Evolutionary conservation across 2,888 invertebrate species (phyloP).

Genomic region (Synanthedon myopaeformis): DNA sequence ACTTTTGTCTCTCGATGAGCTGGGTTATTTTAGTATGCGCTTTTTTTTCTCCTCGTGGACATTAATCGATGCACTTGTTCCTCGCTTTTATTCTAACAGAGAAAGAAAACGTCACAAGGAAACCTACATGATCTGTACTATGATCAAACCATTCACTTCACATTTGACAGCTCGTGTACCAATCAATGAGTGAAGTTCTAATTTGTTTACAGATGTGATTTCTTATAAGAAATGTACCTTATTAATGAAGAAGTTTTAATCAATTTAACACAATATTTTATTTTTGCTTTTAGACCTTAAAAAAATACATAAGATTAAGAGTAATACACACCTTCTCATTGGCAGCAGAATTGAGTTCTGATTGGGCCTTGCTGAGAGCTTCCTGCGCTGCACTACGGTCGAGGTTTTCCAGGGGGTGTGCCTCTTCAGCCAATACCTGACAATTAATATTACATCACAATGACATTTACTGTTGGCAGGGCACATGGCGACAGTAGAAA

Average conservation of each 20-base stretch:
- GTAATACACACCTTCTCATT: slow-evolving; percentile 76
- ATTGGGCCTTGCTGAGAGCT: slow-evolving; percentile 85
- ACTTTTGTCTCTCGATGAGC: too few relatives aligned
- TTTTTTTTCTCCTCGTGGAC: too few relatives aligned
- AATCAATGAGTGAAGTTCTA: too few relatives aligned
- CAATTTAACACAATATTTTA: not conserved
- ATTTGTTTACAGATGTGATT: too few relatives aligned
- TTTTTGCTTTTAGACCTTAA: not conserved
- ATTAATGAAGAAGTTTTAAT: not conserved
- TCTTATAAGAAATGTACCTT: not conserved
- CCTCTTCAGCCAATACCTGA: slow-evolving; percentile 95
- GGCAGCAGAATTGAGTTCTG: slow-evolving; percentile 81
- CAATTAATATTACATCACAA: slow-evolving; percentile 10
- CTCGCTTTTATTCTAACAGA: too few relatives aligned
- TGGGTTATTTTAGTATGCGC: too few relatives aligned
- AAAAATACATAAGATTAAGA: not conserved
- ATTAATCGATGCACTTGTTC: too few relatives aligned
- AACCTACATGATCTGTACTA: too few relatives aligned
- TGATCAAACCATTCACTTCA: too few relatives aligned
- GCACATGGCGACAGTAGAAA: too few relatives aligned
- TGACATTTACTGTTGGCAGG: not conserved
- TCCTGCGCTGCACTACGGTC: slow-evolving; percentile 87
- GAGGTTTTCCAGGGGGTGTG: slow-evolving; percentile 85
- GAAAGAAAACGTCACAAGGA: too few relatives aligned
- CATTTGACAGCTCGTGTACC: too few relatives aligned